Evolutionary conservation across 1,140 invertebrate species (phyloP).

Genomic region (Drosophila lacertosa): DNA sequence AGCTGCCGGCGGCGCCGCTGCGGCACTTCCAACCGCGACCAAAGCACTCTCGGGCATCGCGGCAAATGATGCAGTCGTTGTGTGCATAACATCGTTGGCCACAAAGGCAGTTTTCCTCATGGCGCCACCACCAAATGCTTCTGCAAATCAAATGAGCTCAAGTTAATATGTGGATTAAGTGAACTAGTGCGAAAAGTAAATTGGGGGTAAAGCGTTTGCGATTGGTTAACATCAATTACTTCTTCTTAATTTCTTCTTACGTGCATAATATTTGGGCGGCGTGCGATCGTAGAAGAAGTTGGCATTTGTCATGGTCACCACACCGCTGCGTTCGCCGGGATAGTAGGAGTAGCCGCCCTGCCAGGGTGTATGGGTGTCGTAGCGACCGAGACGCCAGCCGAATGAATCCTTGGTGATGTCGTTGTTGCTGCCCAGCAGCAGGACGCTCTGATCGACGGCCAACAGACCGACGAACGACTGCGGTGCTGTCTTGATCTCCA

Average conservation of each 20-base stretch:
- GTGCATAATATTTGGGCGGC: constrained; percentile 18
- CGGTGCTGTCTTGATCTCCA: constrained; percentile 90
- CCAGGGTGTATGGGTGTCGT: constrained; percentile 68
- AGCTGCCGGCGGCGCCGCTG: neutral
- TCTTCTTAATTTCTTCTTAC: constrained; percentile 36
- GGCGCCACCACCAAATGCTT: constrained; percentile 11
- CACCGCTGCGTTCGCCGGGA: constrained; percentile 67
- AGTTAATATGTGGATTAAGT: neutral
- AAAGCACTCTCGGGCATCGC: neutral
- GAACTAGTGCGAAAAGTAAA: neutral
- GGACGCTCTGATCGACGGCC: constrained; percentile 93
- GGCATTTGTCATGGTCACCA: constrained; percentile 79
- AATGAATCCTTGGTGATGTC: constrained; percentile 72
- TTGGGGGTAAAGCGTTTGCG: neutral
- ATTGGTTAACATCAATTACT: no score
- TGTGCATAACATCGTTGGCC: neutral
- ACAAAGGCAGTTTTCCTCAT: constrained; percentile 50
- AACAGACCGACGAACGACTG: constrained; percentile 94
- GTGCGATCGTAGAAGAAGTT: constrained; percentile 76
- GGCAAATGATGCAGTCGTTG: constrained; percentile 3
- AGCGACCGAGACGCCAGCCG: constrained; percentile 76
- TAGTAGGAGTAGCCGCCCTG: constrained; percentile 76
- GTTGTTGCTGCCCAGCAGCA: constrained; percentile 86
- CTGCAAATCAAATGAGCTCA: constrained; percentile 17
- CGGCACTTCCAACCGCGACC: neutral